phyloP scores from a whole-genome alignment of 2,113 vertebrate species.

The Protobothrops mucrosquamatus region DNA sequence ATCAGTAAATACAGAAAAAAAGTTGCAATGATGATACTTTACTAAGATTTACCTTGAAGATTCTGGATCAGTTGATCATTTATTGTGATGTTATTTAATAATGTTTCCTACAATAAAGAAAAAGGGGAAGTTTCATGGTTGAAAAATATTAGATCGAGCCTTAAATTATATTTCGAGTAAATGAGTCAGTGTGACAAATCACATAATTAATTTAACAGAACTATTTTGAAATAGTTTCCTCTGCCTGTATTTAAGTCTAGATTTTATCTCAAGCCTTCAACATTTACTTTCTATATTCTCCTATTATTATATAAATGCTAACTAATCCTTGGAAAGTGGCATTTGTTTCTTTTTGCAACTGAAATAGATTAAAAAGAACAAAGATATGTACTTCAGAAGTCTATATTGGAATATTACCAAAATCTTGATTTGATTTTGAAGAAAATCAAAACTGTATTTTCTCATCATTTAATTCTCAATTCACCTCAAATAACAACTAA shows the following conservation, averaged over 20 bases:
- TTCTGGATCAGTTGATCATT: conserved; percentile 59
- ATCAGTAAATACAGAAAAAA: background rate
- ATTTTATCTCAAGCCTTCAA: background rate
- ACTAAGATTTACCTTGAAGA: conserved; percentile 55
- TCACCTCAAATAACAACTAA: background rate
- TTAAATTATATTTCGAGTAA: background rate
- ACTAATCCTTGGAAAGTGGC: background rate
- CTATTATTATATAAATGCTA: background rate
- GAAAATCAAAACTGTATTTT: background rate
- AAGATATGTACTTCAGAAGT: background rate
- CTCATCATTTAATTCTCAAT: background rate
- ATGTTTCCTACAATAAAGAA: conserved; percentile 44
- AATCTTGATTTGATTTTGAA: conserved; percentile 5
- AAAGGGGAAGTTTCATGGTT: background rate
- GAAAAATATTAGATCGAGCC: background rate
- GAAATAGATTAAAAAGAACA: background rate
- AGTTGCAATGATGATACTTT: rapidly evolving
- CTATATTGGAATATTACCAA: background rate
- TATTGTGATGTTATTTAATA: conserved; percentile 61
- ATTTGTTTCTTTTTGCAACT: background rate
- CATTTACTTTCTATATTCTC: background rate
- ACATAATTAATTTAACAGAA: background rate
- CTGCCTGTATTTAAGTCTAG: background rate
- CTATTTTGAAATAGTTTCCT: background rate
- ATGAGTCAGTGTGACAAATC: background rate